Evolutionary conservation across 2,888 invertebrate genomes (phyloP).

Genomic region (Tenthredo scrophulariae): DNA sequence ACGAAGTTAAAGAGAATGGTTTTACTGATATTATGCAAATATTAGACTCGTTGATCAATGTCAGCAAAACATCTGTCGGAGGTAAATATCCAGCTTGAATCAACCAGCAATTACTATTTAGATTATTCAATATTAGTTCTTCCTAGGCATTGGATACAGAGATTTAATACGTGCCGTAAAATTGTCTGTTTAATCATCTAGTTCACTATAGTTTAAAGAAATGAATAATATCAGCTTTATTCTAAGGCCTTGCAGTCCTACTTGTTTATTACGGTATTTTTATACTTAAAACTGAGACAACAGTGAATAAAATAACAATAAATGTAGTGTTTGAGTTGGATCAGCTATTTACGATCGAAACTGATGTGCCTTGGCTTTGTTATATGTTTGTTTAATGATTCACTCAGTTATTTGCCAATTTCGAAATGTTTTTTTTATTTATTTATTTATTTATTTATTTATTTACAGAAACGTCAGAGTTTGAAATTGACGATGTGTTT

Average conservation of each 20-base stretch:
- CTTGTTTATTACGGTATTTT: background rate
- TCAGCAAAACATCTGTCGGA: conserved; percentile 65
- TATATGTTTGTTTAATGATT: background rate
- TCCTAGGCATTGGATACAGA: background rate
- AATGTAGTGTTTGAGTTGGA: background rate
- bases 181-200: background rate
- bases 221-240: background rate
- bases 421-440: background rate
- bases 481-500: conserved; percentile 69
- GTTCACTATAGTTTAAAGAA: background rate
- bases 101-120: background rate
- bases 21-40: conserved; percentile 61
- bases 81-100: conserved; percentile 58
- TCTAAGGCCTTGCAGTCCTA: background rate
- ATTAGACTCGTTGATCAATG: conserved; percentile 66
- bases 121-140: background rate
- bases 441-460: conserved; percentile 44
- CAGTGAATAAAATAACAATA: background rate
- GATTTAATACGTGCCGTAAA: background rate
- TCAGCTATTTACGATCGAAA: background rate
- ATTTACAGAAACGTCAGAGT: conserved; percentile 65
- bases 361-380: background rate
- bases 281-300: background rate
- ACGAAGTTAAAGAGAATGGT: conserved; percentile 58
- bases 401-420: background rate